Evolutionary conservation across 2,797 vertebrate species (phyloP).

Genomic region (Manis javanica): DNA sequence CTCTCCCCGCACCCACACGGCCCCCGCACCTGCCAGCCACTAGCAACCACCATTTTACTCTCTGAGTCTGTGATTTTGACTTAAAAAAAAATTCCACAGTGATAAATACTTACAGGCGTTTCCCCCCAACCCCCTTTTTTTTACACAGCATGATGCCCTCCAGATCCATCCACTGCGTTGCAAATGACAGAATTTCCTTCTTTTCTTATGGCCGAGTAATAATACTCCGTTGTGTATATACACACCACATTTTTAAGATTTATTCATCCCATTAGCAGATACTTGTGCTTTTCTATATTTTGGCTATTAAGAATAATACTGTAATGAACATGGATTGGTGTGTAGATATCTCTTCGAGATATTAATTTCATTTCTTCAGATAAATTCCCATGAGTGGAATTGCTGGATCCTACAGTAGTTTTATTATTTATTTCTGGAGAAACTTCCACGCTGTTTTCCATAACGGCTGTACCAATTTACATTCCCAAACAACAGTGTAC

Average conservation of each 20-base stretch:
- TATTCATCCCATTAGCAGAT: background rate
- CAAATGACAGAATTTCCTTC: background rate
- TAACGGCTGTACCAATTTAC: background rate
- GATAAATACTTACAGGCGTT: background rate
- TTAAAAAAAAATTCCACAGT: background rate
- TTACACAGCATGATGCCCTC: background rate
- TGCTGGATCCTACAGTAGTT: background rate
- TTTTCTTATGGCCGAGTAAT: background rate
- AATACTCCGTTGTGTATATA: background rate
- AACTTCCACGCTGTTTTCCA: background rate
- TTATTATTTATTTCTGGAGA: background rate
- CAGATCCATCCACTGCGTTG: background rate
- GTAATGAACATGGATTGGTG: background rate
- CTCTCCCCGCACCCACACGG: background rate
- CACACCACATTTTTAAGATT: background rate
- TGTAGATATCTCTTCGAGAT: background rate
- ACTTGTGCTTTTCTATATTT: background rate
- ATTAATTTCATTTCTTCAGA: background rate
- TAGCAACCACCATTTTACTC: background rate
- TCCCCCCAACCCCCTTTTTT: background rate
- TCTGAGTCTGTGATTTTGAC: background rate
- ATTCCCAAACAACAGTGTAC: background rate
- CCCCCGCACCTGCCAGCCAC: background rate
- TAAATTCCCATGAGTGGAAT: background rate
- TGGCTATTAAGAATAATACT: background rate